Conservation (phyloP, 1,140 invertebrate genomes). For the Araneus ventricosus region DNA sequence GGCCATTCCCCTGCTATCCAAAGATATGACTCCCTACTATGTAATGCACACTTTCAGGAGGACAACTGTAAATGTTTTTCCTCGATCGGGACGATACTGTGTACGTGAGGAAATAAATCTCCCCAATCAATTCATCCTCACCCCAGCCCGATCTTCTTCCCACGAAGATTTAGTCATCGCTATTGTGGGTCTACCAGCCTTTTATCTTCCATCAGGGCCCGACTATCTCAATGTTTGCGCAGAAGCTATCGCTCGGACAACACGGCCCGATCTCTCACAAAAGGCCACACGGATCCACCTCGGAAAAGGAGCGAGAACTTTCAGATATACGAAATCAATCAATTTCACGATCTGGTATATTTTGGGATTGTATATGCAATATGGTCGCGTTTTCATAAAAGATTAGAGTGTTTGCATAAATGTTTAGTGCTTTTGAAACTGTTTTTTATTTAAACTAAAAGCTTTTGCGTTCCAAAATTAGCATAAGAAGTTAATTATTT, state of each 20-base stretch:
- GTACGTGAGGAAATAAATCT: background rate
- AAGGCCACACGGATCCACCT: background rate
- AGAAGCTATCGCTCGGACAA: conserved; percentile 63
- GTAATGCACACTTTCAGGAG: too few species aligned
- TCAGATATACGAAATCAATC: conserved; percentile 48
- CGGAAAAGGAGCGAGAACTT: background rate
- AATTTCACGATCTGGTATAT: background rate
- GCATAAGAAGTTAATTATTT: too few species aligned
- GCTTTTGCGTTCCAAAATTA: too few species aligned
- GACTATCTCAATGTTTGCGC: conserved; percentile 49
- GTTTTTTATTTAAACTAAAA: too few species aligned
- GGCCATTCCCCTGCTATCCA: too few species aligned
- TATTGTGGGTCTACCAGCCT: conserved; percentile 47
- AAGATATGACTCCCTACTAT: too few species aligned
- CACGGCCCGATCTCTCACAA: conserved; percentile 27
- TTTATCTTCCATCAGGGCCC: conserved; percentile 53
- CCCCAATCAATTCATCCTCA: background rate
- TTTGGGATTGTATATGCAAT: background rate
- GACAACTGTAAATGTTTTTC: background rate
- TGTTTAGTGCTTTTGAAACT: background rate
- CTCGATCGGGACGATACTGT: background rate
- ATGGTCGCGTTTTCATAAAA: background rate
- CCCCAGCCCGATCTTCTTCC: conserved; percentile 1
- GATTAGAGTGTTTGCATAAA: conserved; percentile 2
- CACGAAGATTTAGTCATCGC: conserved; percentile 68